Evolutionary conservation across 1,140 invertebrate species (phyloP).

Genomic region (Drosophila busckii): DNA sequence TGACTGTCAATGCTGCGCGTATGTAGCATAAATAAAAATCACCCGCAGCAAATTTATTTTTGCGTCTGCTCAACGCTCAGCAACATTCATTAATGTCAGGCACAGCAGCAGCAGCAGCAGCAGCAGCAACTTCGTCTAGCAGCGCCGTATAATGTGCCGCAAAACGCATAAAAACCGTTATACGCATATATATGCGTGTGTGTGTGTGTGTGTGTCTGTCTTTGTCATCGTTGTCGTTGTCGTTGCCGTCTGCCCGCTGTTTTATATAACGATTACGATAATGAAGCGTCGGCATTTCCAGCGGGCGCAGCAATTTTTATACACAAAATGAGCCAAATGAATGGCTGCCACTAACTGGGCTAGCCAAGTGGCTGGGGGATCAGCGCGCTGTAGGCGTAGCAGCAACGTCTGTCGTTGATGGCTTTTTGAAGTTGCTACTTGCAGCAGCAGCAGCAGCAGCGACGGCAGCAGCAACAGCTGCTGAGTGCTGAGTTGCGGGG

Average conservation of each 20-base stretch:
- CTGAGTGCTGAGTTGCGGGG: slow-evolving; percentile 71
- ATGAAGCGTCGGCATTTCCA: slow-evolving; percentile 70
- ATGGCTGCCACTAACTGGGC: slow-evolving; percentile 41
- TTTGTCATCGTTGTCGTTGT: slow-evolving; percentile 46
- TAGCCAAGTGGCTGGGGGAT: slow-evolving; percentile 13
- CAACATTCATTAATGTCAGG: slow-evolving; percentile 73
- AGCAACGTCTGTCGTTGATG: slow-evolving; percentile 70
- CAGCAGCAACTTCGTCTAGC: slow-evolving; percentile 43
- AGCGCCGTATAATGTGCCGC: slow-evolving; percentile 65
- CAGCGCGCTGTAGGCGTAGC: neutral
- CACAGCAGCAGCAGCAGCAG: slow-evolving; percentile 24
- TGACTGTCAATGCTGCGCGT: slow-evolving; percentile 5
- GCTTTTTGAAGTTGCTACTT: slow-evolving; percentile 74
- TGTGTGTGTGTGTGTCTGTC: slow-evolving; percentile 27
- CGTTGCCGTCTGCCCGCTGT: slow-evolving; percentile 63
- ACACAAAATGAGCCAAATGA: slow-evolving; percentile 75
- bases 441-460: slow-evolving; percentile 4
- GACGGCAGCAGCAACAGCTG: no score
- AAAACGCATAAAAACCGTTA: slow-evolving; percentile 67
- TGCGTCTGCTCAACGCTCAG: slow-evolving; percentile 12
- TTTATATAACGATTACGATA: slow-evolving; percentile 77
- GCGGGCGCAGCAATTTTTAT: slow-evolving; percentile 70
- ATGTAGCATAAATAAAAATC: slow-evolving; percentile 60
- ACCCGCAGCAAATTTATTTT: slow-evolving; percentile 52
- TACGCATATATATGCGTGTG: slow-evolving; percentile 3